Evolutionary conservation across 2,113 vertebrate genomes (phyloP).

Genomic region (Gobiocypris rarus): DNA sequence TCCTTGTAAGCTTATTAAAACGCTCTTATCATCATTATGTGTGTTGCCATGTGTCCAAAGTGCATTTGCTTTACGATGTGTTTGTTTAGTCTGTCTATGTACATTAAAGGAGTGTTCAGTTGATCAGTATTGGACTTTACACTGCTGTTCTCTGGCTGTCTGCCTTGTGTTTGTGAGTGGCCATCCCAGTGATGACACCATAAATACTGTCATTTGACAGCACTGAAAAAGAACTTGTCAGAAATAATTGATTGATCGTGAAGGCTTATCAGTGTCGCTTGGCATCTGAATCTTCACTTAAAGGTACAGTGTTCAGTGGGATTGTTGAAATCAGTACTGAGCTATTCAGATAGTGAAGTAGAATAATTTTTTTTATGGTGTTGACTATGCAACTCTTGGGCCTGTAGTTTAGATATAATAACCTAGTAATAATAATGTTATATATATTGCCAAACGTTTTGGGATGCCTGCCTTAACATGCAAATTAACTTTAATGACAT

Average conservation of each 20-base stretch:
- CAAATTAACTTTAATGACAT: too few relatives aligned
- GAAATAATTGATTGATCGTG: slow-evolving; percentile 19
- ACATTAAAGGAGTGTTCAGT: slow-evolving; percentile 39
- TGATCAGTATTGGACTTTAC: slow-evolving; percentile 45
- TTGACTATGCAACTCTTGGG: background rate
- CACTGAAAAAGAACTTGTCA: slow-evolving; percentile 1
- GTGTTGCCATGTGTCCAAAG: slow-evolving; percentile 22
- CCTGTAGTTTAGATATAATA: background rate
- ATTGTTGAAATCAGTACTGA: background rate
- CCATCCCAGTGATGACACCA: slow-evolving; percentile 13
- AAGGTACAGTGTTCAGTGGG: background rate
- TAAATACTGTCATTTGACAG: slow-evolving; percentile 47
- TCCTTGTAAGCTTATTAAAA: slow-evolving; percentile 2
- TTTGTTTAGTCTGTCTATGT: slow-evolving; percentile 29
- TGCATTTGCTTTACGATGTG: background rate
- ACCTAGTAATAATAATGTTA: too few relatives aligned
- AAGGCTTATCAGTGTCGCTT: slow-evolving; percentile 36
- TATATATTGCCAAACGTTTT: too few relatives aligned
- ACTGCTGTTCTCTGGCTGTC: background rate
- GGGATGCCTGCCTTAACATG: too few relatives aligned
- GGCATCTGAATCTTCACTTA: background rate
- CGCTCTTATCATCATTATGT: background rate
- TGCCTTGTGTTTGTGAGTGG: background rate
- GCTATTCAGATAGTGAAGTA: background rate
- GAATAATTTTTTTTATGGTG: background rate